Evolutionary conservation across 1,140 invertebrate genomes (phyloP), one percentile per base, ranked within the genome.

Genomic region (Drosophila parabipectinata): DNA sequence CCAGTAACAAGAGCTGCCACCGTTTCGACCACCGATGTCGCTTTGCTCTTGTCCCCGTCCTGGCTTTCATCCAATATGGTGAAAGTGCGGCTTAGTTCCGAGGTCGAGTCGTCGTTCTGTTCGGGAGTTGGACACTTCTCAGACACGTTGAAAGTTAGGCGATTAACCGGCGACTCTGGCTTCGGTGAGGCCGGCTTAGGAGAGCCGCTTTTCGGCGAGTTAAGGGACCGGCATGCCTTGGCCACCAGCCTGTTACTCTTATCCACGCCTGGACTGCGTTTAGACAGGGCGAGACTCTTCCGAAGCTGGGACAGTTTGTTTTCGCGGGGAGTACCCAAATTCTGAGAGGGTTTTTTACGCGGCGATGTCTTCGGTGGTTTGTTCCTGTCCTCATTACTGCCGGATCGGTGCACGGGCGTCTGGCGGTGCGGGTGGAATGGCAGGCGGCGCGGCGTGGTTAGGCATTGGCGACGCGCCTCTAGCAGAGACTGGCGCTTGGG

Each of bases 141-240:
- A 4, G 63, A 21, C 2, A 30, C 0, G 21, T 56, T 48, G 9
- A 14, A 8, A 5, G 44, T 6, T 34, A 50, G 28, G 5, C 52
- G 37, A 2, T 39, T 28, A 7, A n/a, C 9, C 2, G 55, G 26
- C 15, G 34, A 50, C 2, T 48, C 18, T 14, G 45, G 21, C 30
- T 54, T 47, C 7, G 41, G 30, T n/a, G 47, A 28, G 32, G 7
- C 14, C 21, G 45, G 21, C 21, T 54, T 47, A 7, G 72, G 69
- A 7, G 77, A 79, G 4, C 41, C 41, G 1, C 41, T 18, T 14
- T 72, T 72, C 1, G 79, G 79, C 1, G 75, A 68, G 53, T 73
- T 76, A 0, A 91, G 67, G 7, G 89, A 75, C 7, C 90, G 77
- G 1, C 89, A 67, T 12, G 89, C 89, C 32, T 82, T 88, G 12